Evolutionary conservation across 2,888 invertebrate species (phyloP).

Genomic region (Metacarcinus magister): DNA sequence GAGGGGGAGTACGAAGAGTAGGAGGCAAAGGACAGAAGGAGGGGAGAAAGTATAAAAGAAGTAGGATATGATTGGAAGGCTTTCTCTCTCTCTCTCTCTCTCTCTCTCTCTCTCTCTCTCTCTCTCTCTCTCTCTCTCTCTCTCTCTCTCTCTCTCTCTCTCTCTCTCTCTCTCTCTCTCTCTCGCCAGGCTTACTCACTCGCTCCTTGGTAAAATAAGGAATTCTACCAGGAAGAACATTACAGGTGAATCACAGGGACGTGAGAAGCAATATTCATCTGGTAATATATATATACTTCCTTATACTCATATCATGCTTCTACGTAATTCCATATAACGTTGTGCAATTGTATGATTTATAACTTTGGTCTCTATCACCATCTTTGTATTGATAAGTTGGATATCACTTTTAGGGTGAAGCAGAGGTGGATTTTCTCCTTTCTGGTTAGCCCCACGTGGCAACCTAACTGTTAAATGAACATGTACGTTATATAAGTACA

Average conservation of each 20-base stretch:
- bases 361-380: no score
- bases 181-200: not conserved
- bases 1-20: not conserved
- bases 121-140: conserved; percentile 45
- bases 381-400: no score
- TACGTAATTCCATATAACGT: no score
- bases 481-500: not conserved
- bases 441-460: no score
- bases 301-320: no score
- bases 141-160: conserved; percentile 34
- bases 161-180: not conserved
- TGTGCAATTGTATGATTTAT: no score
- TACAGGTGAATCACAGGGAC: not conserved
- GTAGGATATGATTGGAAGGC: no score
- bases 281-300: no score
- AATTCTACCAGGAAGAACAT: no score
- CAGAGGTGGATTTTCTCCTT: no score
- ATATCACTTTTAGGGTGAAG: no score
- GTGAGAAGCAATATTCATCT: not conserved
- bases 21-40: not conserved
- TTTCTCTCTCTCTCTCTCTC: not conserved
- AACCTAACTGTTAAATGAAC: not conserved
- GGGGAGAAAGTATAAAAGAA: no score
- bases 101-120: conserved; percentile 48
- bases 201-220: not conserved